Conservation (phyloP, 1,140 invertebrate species). For the Camponotus floridanus region DNA sequence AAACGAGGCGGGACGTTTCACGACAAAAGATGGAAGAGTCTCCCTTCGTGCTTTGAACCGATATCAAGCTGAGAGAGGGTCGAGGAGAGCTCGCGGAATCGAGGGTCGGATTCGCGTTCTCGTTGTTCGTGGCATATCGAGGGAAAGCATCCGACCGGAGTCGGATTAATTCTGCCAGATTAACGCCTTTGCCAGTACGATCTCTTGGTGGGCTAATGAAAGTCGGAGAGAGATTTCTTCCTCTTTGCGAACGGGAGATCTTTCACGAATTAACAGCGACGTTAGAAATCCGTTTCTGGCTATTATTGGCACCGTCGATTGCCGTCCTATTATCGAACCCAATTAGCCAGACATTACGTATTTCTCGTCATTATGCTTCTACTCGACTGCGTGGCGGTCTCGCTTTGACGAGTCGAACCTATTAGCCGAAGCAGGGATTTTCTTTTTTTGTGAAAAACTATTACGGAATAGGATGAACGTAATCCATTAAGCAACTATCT, state of each 20-base stretch:
- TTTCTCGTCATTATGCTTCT: slow-evolving; percentile 55
- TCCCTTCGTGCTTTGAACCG: slow-evolving; percentile 57
- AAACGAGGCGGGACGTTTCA: slow-evolving; percentile 54
- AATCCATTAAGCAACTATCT: slow-evolving; percentile 7
- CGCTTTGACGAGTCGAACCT: slow-evolving; percentile 53
- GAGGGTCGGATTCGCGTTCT: slow-evolving; percentile 53
- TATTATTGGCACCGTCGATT: slow-evolving; percentile 33
- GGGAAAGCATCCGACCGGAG: slow-evolving; percentile 78
- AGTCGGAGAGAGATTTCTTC: slow-evolving; percentile 69
- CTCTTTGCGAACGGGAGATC: background rate
- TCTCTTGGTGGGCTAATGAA: slow-evolving; percentile 78
- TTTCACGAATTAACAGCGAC: slow-evolving; percentile 30
- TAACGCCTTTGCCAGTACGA: slow-evolving; percentile 78
- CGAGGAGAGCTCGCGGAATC: slow-evolving; percentile 21
- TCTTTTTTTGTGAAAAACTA: slow-evolving; percentile 24
- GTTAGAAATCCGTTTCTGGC: slow-evolving; percentile 32
- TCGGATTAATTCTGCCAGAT: slow-evolving; percentile 81
- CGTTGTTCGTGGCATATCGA: slow-evolving; percentile 76
- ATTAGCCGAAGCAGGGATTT: slow-evolving; percentile 24
- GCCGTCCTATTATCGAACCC: slow-evolving; percentile 39
- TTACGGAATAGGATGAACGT: background rate
- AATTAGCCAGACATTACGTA: slow-evolving; percentile 57
- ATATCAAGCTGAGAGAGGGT: slow-evolving; percentile 39
- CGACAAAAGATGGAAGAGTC: slow-evolving; percentile 56
- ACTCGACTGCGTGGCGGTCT: background rate